These are phyloP conservation scores for Sitophilus oryzae DNA, from an alignment of 1,140 invertebrate genomes.

Conservation along the genomic window DNA sequence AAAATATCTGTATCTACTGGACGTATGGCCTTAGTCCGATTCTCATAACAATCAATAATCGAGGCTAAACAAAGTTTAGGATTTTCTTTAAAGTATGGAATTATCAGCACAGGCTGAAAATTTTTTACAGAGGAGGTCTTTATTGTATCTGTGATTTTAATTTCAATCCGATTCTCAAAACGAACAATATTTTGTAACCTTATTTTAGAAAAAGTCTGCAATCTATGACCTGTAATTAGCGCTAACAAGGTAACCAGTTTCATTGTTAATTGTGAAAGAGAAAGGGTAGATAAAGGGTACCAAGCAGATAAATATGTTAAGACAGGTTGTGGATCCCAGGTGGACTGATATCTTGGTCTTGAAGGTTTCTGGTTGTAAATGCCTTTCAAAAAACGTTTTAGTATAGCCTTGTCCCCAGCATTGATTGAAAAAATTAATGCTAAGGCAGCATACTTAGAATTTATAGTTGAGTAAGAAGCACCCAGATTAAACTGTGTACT, in stretches of 20 bases:
- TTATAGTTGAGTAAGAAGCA: background rate
- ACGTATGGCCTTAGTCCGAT: no score
- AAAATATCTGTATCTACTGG: no score
- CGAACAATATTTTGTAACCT: constrained; percentile 6
- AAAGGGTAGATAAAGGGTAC: background rate
- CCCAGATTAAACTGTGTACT: background rate
- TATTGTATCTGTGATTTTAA: no score
- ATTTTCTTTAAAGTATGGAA: no score
- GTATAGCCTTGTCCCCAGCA: background rate
- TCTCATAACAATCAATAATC: no score
- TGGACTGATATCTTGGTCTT: constrained; percentile 4
- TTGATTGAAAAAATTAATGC: background rate
- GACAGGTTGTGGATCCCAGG: constrained; percentile 6
- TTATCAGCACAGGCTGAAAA: no score
- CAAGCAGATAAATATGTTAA: background rate
- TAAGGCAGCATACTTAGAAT: background rate
- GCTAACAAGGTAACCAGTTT: constrained; percentile 13
- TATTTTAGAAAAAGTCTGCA: constrained; percentile 5
- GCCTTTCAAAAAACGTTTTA: background rate
- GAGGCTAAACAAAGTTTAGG: no score
- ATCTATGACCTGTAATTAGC: constrained; percentile 7
- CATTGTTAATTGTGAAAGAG: background rate
- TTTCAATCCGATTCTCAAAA: no score
- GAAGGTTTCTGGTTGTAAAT: background rate
- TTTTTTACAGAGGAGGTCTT: no score